A percentile compares a stretch with the other conserved stretches of the same genome.
Evolutionary conservation across 2,888 invertebrate genomes (phyloP).

Genomic region (Melanophora roralis): DNA sequence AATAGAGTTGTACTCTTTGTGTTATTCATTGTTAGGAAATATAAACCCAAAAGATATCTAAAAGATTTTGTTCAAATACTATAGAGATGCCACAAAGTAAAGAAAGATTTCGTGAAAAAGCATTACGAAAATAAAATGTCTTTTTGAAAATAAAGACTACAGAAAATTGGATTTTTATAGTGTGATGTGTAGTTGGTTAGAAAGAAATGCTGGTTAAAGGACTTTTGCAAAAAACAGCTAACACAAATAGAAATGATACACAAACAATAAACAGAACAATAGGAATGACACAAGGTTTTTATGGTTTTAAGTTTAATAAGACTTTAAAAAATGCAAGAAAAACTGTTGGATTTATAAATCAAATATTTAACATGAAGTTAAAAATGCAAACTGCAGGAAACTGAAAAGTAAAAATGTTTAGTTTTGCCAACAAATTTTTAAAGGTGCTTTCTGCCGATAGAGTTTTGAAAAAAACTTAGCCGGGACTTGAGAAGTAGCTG

Average conservation of each 20-base stretch:
- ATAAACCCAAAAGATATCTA: slow-evolving; percentile 13
- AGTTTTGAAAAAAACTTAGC: too few species aligned
- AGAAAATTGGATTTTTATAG: slow-evolving; percentile 54
- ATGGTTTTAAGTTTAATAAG: too few species aligned
- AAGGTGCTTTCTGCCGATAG: too few species aligned
- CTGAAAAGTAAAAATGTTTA: too few species aligned
- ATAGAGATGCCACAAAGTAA: not conserved
- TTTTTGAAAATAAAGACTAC: slow-evolving; percentile 30
- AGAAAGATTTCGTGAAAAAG: not conserved
- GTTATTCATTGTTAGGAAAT: not conserved
- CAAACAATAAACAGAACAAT: not conserved
- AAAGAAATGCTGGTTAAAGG: not conserved
- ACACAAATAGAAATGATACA: not conserved
- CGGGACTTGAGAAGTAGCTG: too few species aligned
- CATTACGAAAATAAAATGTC: not conserved
- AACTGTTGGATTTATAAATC: too few species aligned
- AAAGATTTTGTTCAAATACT: not conserved
- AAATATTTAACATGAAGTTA: too few species aligned
- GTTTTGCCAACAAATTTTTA: too few species aligned
- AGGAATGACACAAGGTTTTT: too few species aligned
- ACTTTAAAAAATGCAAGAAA: too few species aligned
- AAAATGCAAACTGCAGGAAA: too few species aligned
- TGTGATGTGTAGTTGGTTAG: slow-evolving; percentile 3
- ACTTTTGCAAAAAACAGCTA: not conserved
- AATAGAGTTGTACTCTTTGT: too few species aligned